Percentiles rank a stretch among this genome's conserved stretches.
These are phyloP conservation scores for Calephelis perditalis DNA, from an alignment of 2,888 invertebrate genomes.

Conservation along the genomic window DNA sequence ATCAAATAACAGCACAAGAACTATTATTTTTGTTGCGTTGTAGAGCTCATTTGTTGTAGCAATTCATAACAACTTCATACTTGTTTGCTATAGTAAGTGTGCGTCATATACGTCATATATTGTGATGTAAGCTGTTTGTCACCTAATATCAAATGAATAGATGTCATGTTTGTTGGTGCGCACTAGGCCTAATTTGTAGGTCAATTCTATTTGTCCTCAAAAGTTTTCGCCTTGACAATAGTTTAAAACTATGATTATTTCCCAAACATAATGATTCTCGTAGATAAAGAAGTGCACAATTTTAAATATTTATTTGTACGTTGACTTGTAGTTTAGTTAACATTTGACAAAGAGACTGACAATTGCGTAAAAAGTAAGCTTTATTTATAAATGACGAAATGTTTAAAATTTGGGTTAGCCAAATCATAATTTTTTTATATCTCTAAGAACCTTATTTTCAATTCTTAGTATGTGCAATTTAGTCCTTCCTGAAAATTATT, in stretches of 20 bases:
- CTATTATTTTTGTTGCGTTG: conserved; percentile 10
- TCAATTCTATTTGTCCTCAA: conserved; percentile 11
- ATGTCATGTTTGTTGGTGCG: conserved; percentile 11
- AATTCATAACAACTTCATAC: conserved; percentile 17
- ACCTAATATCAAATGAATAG: conserved; percentile 13
- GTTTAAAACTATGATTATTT: conserved; percentile 3
- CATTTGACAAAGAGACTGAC: too few species aligned
- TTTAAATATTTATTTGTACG: neutral
- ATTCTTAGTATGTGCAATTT: too few species aligned
- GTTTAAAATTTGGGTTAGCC: too few species aligned
- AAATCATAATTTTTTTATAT: too few species aligned
- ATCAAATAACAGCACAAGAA: neutral
- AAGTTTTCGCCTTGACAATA: conserved; percentile 8
- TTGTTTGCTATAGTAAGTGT: conserved; percentile 28
- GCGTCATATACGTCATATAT: conserved; percentile 27
- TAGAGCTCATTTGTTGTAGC: neutral
- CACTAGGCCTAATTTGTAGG: conserved; percentile 8
- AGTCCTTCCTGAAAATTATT: too few species aligned
- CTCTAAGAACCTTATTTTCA: too few species aligned
- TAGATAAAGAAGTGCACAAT: neutral
- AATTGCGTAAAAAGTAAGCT: too few species aligned
- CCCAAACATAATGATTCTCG: neutral
- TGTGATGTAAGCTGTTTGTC: conserved; percentile 13
- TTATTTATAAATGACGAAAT: too few species aligned
- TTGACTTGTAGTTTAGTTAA: neutral